Base-by-base conservation (phyloP, 2,888 invertebrate genomes). In the Chrysina gloriosa region DNA sequence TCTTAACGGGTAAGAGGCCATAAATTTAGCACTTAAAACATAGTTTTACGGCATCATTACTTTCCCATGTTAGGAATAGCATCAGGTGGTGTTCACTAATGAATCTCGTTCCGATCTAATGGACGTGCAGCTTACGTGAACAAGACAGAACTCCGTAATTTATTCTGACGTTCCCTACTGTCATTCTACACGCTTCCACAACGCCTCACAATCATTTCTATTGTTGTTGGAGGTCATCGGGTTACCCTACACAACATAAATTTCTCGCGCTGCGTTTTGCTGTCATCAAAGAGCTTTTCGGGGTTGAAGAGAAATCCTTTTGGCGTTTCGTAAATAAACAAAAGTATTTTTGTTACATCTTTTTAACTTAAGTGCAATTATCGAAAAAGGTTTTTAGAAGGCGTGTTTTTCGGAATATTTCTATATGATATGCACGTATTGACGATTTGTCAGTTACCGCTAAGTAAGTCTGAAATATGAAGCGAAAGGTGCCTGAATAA, bases 31-130 rank as follows among this genome's bases (percentile, higher is more conserved):
- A 31, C 9, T 14, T 52, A 52, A 52, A 52, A 31, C 19, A 52
- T 52, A 31, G 52, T 52, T 52, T 52, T 31, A 52, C 52, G 9
- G 31, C 31, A 31, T 52, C 19, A 52, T 52, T 52, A 31, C 21
- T 25, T 31, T 25, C n/a, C 52, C 9, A 31, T 31, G 29, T 29
- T 31, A 31, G 16, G 31, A 52, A 19, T n/a, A 52, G 52, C 52
- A 52, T 52, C 52, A 52, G 52, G 52, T 52, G 52, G 52, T 52
- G 52, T 52, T 52, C 52, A 19, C 31, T 52, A 52, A 31, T 52
- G 52, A 52, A 52, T 31, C 52, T 52, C 29, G 52, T 52, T 52
- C 52, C 3, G 19, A 16, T 52, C 31, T 52, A 52, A 52, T 31
- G 52, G 52, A 52, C 52, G 52, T 9, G 7, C 29, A 16, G 50